These are phyloP conservation scores for Drosophila santomea DNA, from an alignment of 1,140 invertebrate genomes.

Conservation along the genomic window DNA sequence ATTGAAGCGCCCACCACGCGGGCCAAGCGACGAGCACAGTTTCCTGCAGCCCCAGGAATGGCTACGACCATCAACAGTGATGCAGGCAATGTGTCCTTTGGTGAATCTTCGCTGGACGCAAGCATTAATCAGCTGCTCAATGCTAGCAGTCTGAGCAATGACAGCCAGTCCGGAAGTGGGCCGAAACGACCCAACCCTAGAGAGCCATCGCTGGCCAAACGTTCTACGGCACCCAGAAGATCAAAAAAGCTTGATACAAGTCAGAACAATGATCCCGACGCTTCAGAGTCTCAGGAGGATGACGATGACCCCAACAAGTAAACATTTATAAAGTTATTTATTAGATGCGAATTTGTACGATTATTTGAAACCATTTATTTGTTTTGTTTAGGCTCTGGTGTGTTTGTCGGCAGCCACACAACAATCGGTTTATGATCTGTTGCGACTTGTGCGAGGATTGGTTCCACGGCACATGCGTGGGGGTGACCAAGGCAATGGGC, in stretches of 20 bases:
- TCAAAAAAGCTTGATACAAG: slow-evolving; percentile 47
- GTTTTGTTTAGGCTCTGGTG: slow-evolving; percentile 92
- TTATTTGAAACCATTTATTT: background rate
- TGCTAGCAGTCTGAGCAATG: slow-evolving; percentile 45
- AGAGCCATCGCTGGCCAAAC: slow-evolving; percentile 44
- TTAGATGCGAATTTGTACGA: background rate
- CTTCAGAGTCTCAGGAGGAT: slow-evolving; percentile 89
- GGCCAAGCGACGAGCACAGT: slow-evolving; percentile 82
- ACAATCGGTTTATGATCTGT: slow-evolving; percentile 99
- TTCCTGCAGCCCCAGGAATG: slow-evolving; percentile 17
- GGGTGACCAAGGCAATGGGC: slow-evolving; percentile 95
- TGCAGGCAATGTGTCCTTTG: slow-evolving; percentile 30
- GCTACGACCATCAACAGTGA: slow-evolving; percentile 30
- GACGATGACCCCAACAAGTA: slow-evolving; percentile 95
- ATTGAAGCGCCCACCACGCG: slow-evolving; percentile 91
- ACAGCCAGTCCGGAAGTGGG: slow-evolving; percentile 6
- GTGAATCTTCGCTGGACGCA: slow-evolving; percentile 45
- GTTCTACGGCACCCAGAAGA: slow-evolving; percentile 41
- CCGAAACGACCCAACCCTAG: slow-evolving; percentile 32
- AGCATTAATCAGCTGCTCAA: slow-evolving; percentile 31
- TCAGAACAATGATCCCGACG: slow-evolving; percentile 85
- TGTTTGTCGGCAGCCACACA: slow-evolving; percentile 97
- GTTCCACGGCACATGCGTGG: slow-evolving; percentile 98
- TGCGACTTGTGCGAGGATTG: slow-evolving; percentile 98
- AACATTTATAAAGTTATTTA: background rate